Evolutionary conservation across 2,113 vertebrate genomes (phyloP).

Genomic region (Marmota flaviventris): DNA sequence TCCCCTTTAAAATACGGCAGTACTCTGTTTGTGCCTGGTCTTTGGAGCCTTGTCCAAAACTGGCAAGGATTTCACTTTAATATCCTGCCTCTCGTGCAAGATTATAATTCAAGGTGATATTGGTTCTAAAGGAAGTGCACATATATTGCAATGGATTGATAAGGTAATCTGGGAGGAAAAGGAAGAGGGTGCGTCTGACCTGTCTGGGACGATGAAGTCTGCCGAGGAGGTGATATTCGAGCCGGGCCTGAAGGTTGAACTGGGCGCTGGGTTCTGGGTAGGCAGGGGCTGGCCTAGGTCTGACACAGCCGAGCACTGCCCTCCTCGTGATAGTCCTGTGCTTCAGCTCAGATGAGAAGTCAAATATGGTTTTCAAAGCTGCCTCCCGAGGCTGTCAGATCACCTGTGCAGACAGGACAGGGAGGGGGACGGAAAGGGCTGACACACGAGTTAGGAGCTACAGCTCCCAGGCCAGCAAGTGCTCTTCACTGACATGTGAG

Average conservation of each 20-base stretch:
- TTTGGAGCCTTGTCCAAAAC: not conserved
- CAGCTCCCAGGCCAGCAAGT: fast-evolving
- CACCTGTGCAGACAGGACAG: not conserved
- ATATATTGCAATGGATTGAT: not conserved
- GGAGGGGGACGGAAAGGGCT: no score
- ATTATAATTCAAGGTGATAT: not conserved
- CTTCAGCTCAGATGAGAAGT: not conserved
- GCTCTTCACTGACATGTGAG: fast-evolving
- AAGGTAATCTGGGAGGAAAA: not conserved
- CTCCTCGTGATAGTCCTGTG: not conserved
- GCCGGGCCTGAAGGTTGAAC: not conserved
- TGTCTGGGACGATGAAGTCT: not conserved
- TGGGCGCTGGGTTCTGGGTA: fast-evolving
- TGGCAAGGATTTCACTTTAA: not conserved
- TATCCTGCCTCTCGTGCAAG: not conserved
- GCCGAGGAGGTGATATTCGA: not conserved
- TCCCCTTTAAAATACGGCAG: not conserved
- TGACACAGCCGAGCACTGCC: not conserved
- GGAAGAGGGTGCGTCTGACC: not conserved
- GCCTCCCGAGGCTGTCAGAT: no score
- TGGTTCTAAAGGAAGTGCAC: not conserved
- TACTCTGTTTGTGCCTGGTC: no score
- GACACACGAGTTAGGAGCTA: not conserved
- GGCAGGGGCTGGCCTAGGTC: not conserved
- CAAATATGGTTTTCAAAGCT: not conserved